phyloP scores from a whole-genome alignment of 2,888 invertebrate species.

The Thera obeliscata region DNA sequence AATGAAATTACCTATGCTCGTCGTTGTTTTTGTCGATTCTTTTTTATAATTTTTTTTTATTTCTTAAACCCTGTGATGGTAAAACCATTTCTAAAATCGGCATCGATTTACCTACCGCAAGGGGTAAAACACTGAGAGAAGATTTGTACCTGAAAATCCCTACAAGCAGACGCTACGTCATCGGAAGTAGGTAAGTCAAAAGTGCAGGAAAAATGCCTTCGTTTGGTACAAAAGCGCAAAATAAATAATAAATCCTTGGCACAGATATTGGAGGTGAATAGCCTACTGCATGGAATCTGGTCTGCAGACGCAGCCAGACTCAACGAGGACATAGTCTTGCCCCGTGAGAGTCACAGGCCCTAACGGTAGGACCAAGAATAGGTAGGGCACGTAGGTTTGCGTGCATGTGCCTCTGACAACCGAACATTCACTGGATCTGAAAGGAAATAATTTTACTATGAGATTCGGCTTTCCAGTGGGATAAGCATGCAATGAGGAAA shows the following conservation, averaged over 20 bases:
- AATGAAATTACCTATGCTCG: too few species aligned
- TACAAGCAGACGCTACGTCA: not conserved
- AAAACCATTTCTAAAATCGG: not conserved
- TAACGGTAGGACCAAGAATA: constrained; percentile 95
- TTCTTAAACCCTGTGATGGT: not conserved
- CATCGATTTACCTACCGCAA: not conserved
- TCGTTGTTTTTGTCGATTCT: too few species aligned
- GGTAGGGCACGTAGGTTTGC: constrained; percentile 95
- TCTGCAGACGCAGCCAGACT: constrained; percentile 96
- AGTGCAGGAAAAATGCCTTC: not conserved
- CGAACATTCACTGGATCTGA: constrained; percentile 94
- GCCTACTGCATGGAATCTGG: constrained; percentile 64
- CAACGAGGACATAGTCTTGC: constrained; percentile 97
- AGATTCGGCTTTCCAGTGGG: too few species aligned
- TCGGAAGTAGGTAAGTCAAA: not conserved
- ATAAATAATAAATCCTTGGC: not conserved
- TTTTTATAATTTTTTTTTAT: too few species aligned
- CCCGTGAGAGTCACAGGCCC: constrained; percentile 96
- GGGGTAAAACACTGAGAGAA: not conserved
- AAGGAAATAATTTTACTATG: constrained; percentile 48
- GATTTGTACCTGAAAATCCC: not conserved
- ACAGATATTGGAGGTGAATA: not conserved
- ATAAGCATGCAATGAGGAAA: too few species aligned
- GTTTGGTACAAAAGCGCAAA: not conserved
- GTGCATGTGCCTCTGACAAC: constrained; percentile 95